Evolutionary conservation across 2,888 invertebrate species (phyloP).

Genomic region (Steinernema hermaphroditum): DNA sequence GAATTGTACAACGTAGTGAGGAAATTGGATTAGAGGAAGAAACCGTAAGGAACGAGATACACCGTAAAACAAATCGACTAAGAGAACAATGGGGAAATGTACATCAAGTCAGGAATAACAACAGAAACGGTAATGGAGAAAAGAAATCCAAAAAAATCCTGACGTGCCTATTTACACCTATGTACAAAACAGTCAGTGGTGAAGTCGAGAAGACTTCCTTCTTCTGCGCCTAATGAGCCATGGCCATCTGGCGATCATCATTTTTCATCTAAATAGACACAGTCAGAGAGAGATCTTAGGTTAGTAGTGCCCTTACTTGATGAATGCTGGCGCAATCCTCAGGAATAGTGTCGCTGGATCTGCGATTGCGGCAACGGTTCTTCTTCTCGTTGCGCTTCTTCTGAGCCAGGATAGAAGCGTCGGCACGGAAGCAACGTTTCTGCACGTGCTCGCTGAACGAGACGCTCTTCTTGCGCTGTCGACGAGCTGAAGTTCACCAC

Average conservation of each 20-base stretch:
- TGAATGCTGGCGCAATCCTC: background rate
- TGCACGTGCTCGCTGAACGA: slow-evolving; percentile 50
- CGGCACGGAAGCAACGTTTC: slow-evolving; percentile 49
- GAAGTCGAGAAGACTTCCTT: background rate
- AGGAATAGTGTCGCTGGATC: slow-evolving; percentile 18
- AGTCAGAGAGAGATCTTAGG: background rate
- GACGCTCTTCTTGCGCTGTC: slow-evolving; percentile 43
- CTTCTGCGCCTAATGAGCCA: slow-evolving; percentile 1
- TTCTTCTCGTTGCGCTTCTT: slow-evolving; percentile 43
- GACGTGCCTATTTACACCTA: background rate
- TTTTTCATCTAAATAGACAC: background rate
- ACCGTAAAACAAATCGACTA: slow-evolving; percentile 8
- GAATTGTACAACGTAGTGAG: slow-evolving; percentile 12
- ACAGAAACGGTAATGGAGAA: background rate
- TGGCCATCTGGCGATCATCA: background rate
- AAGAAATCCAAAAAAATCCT: background rate
- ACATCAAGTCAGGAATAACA: background rate
- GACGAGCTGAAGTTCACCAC: background rate
- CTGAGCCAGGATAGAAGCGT: slow-evolving; percentile 44
- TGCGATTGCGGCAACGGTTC: slow-evolving; percentile 33
- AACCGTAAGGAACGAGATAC: slow-evolving; percentile 10
- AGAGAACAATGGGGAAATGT: background rate
- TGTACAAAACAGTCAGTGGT: background rate
- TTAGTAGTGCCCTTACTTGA: background rate
- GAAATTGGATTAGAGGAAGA: background rate